Evolutionary conservation across 2,113 vertebrate genomes (phyloP).

Genomic region (Sinocyclocheilus grahami): DNA sequence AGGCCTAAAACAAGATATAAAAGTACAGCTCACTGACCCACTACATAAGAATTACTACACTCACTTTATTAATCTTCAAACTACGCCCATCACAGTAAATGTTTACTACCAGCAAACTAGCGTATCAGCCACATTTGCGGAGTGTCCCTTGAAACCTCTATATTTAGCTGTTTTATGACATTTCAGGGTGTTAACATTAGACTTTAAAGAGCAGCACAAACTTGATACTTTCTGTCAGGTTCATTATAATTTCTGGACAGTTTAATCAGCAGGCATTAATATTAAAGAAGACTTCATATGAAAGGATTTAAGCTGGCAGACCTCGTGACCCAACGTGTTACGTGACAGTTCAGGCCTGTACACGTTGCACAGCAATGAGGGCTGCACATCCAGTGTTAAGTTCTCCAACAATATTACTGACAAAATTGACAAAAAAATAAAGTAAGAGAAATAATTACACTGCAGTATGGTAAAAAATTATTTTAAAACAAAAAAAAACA

Average conservation of each 20-base stretch:
- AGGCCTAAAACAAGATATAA: conserved; percentile 24
- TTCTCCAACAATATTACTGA: not conserved
- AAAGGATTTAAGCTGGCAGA: not conserved
- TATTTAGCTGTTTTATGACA: not conserved
- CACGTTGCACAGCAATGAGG: not conserved
- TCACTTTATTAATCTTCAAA: conserved; percentile 26
- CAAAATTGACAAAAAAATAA: not conserved
- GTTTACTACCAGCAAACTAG: not conserved
- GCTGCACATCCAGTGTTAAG: not conserved
- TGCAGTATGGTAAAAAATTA: too few species aligned
- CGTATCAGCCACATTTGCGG: not conserved
- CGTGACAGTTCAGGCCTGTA: not conserved
- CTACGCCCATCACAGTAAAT: not conserved
- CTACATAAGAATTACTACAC: conserved; percentile 3
- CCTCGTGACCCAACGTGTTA: not conserved
- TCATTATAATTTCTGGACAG: not conserved
- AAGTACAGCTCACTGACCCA: conserved; percentile 7
- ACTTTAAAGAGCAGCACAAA: conserved; percentile 8
- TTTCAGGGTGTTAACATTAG: conserved; percentile 7
- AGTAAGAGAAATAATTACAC: not conserved
- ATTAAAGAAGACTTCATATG: not conserved
- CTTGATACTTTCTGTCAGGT: not conserved
- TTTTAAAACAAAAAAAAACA: too few species aligned
- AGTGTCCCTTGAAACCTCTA: not conserved
- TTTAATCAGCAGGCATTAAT: conserved; percentile 17